Evolutionary conservation across 2,113 vertebrate species (phyloP), one percentile per base, ranked within the genome.

Genomic region (Centropristis striata): DNA sequence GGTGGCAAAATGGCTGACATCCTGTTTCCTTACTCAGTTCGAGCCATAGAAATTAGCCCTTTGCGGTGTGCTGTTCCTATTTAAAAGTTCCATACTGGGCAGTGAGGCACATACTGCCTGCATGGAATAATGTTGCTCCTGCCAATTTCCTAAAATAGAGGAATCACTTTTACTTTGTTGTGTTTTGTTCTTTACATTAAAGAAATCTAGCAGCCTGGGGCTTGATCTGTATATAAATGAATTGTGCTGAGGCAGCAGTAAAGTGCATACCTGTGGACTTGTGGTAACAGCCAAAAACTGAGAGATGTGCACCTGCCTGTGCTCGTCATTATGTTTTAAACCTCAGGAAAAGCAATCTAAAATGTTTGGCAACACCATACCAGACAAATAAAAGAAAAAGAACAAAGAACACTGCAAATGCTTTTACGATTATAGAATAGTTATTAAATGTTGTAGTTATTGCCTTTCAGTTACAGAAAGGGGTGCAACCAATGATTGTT

Each of bases 1-100:
- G 75, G 46, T 49, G 70, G 69, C 49, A 88, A 89, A 93, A 91
- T 92, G 90, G 88, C 85, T 66, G 72, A 90, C 89, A 86, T 92
- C 91, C 89, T 90, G 84, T 78, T 90, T 89, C 79, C 79, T 73
- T 58, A 1, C 68, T 81, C 12, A 25, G 36, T 76, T 84, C n/a
- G 51, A 57, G 15, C 71, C 71, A 59, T 70, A 58, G 68, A 79
- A 81, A 51, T 51, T 11, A 8, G 27, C 16, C 49, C 37, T 79
- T 67, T 88, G 85, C 20, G 68, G 73, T 61, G 25, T 5, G n/a
- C 49, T 9, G 20, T 75, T 81, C 46, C 44, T 23, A 47, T 66
- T 83, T 54, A 42, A 42, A 51, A 61, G 69, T 84, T 87, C 59
- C 73, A 47, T 2, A 3, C 25, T 39, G 76, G 84, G 23, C 71